A percentile compares a stretch with the other conserved stretches of the same genome.
These are phyloP conservation scores for Hippocampus comes DNA, from an alignment of 2,113 vertebrate species.

Conservation along the genomic window DNA sequence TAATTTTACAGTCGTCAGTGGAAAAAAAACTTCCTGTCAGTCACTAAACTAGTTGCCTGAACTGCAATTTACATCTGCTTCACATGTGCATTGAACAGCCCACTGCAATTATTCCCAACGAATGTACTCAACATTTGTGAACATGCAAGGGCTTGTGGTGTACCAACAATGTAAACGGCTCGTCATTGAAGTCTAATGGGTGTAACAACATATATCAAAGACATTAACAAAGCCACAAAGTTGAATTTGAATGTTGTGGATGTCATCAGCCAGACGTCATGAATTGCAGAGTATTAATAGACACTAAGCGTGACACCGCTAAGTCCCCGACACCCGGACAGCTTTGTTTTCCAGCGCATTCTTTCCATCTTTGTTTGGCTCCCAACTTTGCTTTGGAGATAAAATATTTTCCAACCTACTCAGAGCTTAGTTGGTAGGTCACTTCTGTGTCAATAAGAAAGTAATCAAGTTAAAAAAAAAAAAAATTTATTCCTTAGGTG, in stretches of 20 bases:
- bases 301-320: constrained; percentile 59
- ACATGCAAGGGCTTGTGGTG: background rate
- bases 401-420: constrained; percentile 9
- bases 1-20: no score
- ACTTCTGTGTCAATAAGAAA: background rate
- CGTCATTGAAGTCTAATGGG: background rate
- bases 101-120: background rate
- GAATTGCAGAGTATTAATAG: constrained; percentile 54
- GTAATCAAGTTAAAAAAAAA: background rate
- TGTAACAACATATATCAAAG: background rate
- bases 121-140: background rate
- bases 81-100: no score
- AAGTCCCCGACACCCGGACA: constrained; percentile 44
- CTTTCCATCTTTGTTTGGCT: constrained; percentile 69
- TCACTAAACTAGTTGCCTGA: no score
- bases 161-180: background rate
- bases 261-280: background rate
- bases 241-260: background rate
- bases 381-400: constrained; percentile 36
- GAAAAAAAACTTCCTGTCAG: no score
- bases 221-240: background rate
- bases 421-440: background rate
- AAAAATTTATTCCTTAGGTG: background rate
- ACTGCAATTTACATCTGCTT: no score
- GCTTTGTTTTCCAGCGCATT: constrained; percentile 67